phyloP scores from a whole-genome alignment of 2,797 vertebrate species.

The Esox masquinongy region DNA sequence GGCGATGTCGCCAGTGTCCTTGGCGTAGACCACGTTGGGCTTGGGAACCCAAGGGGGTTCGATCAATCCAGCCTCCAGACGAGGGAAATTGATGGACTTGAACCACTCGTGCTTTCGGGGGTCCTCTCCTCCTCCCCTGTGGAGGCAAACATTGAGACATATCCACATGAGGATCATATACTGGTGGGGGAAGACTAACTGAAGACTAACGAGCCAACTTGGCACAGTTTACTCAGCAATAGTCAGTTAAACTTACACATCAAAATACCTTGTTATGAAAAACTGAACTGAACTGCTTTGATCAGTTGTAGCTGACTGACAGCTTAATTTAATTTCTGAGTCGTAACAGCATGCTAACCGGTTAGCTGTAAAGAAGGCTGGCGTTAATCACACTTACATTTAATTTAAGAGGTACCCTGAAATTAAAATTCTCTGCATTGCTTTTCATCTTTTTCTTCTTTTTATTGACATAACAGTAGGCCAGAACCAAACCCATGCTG shows the following conservation, averaged over 20 bases:
- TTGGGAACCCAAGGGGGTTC: constrained; percentile 89
- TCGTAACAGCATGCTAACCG: background rate
- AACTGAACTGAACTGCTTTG: background rate
- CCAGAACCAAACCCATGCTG: too few relatives aligned
- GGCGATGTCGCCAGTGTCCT: constrained; percentile 87
- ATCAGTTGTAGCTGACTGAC: background rate
- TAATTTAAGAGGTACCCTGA: background rate
- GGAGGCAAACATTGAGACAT: constrained; percentile 18
- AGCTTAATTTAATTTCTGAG: background rate
- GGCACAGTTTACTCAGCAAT: background rate
- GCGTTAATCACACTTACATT: background rate
- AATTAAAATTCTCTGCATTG: background rate
- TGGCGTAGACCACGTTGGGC: constrained; percentile 91
- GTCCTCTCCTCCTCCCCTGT: constrained; percentile 78
- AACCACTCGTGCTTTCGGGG: constrained; percentile 92
- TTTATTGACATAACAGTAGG: too few relatives aligned
- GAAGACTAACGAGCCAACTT: background rate
- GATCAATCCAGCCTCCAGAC: constrained; percentile 87
- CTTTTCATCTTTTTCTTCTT: background rate
- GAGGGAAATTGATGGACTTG: constrained; percentile 87
- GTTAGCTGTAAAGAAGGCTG: background rate
- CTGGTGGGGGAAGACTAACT: background rate
- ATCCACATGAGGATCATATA: constrained; percentile 1
- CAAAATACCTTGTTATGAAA: background rate
- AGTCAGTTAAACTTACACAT: background rate